Conservation (phyloP, 1,140 invertebrate species). For the Delia radicum region DNA sequence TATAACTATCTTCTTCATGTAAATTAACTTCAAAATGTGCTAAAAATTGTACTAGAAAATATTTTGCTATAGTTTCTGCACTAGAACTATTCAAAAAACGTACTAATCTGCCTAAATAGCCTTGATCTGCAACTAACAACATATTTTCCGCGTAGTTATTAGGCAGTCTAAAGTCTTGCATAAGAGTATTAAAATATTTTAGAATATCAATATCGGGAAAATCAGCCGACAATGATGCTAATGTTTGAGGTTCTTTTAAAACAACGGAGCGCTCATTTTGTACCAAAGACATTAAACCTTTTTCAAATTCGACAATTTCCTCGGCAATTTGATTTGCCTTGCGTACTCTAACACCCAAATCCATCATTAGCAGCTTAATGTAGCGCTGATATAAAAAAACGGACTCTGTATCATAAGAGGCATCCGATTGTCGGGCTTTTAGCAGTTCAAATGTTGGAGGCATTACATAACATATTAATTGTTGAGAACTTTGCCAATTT, state of each 20-base stretch:
- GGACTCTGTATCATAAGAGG: conserved; percentile 9
- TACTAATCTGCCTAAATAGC: conserved; percentile 34
- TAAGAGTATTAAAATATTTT: conserved; percentile 35
- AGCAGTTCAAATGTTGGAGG: conserved; percentile 36
- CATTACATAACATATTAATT: conserved; percentile 43
- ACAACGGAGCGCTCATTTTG: conserved; percentile 29
- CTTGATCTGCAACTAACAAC: conserved; percentile 40
- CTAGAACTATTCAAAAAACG: conserved; percentile 27
- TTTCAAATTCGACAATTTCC: conserved; percentile 40
- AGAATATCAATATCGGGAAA: conserved; percentile 35
- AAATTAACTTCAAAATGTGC: conserved; percentile 39
- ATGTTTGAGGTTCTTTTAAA: conserved; percentile 35
- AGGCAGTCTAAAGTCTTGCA: conserved; percentile 20
- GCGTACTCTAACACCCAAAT: conserved; percentile 41
- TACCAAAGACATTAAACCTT: conserved; percentile 26
- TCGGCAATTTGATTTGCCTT: conserved; percentile 32
- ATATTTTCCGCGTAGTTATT: conserved; percentile 25
- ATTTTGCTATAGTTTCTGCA: conserved; percentile 34
- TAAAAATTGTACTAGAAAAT: conserved; percentile 43
- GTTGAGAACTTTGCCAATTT: conserved; percentile 47
- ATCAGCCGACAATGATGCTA: conserved; percentile 31
- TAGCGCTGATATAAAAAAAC: conserved; percentile 43
- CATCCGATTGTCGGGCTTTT: not conserved
- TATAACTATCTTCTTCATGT: conserved; percentile 34
- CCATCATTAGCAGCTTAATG: conserved; percentile 42